Evolutionary conservation across 2,888 invertebrate genomes (phyloP).

Genomic region (Nebria salina): DNA sequence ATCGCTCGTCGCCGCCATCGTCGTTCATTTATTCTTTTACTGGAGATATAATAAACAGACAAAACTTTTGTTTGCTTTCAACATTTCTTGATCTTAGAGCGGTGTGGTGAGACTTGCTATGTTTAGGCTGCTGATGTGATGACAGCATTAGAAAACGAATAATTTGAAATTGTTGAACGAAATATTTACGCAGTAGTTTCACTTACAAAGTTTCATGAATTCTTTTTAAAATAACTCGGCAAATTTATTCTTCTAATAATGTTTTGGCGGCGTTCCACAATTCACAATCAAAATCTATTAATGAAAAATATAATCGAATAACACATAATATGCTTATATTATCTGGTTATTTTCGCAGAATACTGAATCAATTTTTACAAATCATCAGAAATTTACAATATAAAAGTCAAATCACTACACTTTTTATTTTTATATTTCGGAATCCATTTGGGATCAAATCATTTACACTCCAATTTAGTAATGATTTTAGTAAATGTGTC

Average conservation of each 20-base stretch:
- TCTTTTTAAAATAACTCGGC: neutral
- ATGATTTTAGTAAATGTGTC: too few relatives aligned
- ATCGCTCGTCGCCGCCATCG: neutral
- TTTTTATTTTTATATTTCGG: too few relatives aligned
- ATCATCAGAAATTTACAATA: too few relatives aligned
- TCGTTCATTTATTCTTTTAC: neutral
- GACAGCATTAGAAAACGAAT: constrained; percentile 1
- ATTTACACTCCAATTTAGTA: too few relatives aligned
- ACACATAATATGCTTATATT: too few relatives aligned
- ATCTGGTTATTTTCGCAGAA: too few relatives aligned
- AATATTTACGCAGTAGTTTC: neutral
- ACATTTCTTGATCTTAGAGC: neutral
- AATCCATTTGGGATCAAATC: too few relatives aligned
- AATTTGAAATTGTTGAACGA: neutral
- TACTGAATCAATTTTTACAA: too few relatives aligned
- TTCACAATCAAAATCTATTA: too few relatives aligned
- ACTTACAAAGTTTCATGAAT: neutral
- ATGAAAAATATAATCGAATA: too few relatives aligned
- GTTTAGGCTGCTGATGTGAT: neutral
- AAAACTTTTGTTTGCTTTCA: neutral
- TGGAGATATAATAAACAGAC: neutral
- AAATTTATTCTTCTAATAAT: neutral
- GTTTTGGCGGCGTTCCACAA: neutral
- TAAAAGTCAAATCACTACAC: too few relatives aligned
- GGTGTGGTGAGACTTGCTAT: neutral